phyloP scores from a whole-genome alignment of 2,113 vertebrate species.

The Nycticebus coucang region DNA sequence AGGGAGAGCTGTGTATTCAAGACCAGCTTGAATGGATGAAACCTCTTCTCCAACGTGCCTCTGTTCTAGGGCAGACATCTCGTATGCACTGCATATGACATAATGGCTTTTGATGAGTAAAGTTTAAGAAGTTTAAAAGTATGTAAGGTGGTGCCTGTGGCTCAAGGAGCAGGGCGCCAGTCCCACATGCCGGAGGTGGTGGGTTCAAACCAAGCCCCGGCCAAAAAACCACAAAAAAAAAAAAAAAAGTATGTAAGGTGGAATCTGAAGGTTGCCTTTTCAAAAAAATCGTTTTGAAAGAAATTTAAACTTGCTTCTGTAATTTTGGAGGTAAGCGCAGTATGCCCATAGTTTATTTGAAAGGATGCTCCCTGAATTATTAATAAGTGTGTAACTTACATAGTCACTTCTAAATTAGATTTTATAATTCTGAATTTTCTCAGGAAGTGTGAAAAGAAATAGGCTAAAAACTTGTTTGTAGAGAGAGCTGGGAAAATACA shows the following conservation, averaged over 20 bases:
- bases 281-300: not conserved
- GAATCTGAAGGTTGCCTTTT: conserved; percentile 10
- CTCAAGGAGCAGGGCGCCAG: too few species aligned
- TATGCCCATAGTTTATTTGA: not conserved
- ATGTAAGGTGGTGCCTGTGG: not conserved
- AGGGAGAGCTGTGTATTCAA: not conserved
- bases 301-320: not conserved
- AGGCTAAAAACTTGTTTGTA: not conserved
- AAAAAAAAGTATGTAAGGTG: not conserved
- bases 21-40: not conserved
- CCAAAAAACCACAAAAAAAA: too few species aligned
- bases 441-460: not conserved
- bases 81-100: not conserved
- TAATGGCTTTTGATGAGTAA: not conserved
- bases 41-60: not conserved
- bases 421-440: conserved; percentile 25
- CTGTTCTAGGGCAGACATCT: not conserved
- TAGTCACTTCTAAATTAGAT: not conserved
- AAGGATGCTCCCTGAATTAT: conserved; percentile 23
- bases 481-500: not conserved
- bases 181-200: too few species aligned
- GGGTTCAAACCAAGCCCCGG: too few species aligned
- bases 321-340: not conserved
- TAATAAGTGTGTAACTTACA: not conserved
- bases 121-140: not conserved